Evolutionary conservation across 2,888 invertebrate genomes (phyloP).

Genomic region (Synergus gifuensis): DNA sequence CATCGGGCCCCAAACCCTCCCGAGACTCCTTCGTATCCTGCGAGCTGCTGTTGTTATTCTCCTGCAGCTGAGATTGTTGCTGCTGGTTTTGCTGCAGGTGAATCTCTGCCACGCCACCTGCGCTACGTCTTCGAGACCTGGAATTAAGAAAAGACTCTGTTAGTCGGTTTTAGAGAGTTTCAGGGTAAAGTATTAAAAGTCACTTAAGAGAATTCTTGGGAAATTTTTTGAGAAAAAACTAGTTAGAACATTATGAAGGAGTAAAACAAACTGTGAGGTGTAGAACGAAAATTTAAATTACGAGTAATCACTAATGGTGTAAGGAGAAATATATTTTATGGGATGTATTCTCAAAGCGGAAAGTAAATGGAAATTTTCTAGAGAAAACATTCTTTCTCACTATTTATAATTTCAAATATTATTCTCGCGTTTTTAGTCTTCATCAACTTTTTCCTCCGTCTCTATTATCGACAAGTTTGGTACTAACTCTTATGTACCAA

Average conservation of each 20-base stretch:
- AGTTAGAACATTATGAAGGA: neutral
- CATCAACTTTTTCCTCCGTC: too few relatives aligned
- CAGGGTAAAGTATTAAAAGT: neutral
- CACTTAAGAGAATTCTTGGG: neutral
- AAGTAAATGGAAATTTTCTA: too few relatives aligned
- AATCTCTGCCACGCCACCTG: constrained; percentile 89
- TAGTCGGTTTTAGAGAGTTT: neutral
- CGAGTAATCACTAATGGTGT: neutral
- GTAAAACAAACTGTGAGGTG: neutral
- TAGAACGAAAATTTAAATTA: constrained; percentile 3
- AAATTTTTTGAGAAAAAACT: neutral
- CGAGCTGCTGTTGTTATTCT: constrained; percentile 77
- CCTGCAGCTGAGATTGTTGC: constrained; percentile 80
- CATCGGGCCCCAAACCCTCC: constrained; percentile 78
- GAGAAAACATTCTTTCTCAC: too few relatives aligned
- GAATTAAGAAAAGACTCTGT: constrained; percentile 66
- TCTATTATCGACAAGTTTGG: neutral
- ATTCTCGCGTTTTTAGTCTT: too few relatives aligned
- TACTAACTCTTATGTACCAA: neutral
- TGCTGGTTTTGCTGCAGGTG: constrained; percentile 85
- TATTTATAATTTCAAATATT: too few relatives aligned
- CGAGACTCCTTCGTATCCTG: constrained; percentile 71
- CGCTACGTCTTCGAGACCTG: constrained; percentile 87
- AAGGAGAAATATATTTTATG: neutral
- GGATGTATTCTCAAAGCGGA: too few relatives aligned